Conservation (phyloP, 2,888 invertebrate species). For the Pheosia gnoma region DNA sequence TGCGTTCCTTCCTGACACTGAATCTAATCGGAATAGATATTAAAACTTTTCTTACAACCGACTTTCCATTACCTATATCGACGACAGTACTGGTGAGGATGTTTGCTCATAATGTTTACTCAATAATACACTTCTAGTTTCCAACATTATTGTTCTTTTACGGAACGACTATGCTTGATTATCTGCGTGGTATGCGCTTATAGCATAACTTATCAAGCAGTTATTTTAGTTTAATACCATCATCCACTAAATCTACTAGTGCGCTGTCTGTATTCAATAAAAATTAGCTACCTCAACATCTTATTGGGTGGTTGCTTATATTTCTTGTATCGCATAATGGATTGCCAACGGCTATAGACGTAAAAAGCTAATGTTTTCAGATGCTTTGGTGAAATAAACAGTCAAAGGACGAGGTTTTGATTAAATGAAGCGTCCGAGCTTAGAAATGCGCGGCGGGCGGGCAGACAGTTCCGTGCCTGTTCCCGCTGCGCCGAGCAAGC, state of each 20-base stretch:
- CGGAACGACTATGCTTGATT: no score
- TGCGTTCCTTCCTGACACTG: constrained; percentile 82
- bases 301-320: not conserved
- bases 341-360: not conserved
- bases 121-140: not conserved
- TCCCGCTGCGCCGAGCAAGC: constrained; percentile 40
- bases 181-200: no score
- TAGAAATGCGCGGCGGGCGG: constrained; percentile 54
- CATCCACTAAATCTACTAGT: no score
- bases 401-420: constrained; percentile 59
- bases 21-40: constrained; percentile 85
- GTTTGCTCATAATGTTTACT: constrained; percentile 6
- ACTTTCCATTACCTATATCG: constrained; percentile 52
- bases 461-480: constrained; percentile 54
- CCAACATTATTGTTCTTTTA: not conserved
- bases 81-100: constrained; percentile 40
- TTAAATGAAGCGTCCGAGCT: constrained; percentile 65
- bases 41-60: constrained; percentile 80
- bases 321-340: not conserved
- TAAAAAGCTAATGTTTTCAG: constrained; percentile 35
- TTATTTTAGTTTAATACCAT: no score
- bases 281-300: not conserved
- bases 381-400: constrained; percentile 63
- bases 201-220: no score
- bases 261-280: no score